phyloP scores from a whole-genome alignment of 2,113 vertebrate genomes.

The Hylia prasina region DNA sequence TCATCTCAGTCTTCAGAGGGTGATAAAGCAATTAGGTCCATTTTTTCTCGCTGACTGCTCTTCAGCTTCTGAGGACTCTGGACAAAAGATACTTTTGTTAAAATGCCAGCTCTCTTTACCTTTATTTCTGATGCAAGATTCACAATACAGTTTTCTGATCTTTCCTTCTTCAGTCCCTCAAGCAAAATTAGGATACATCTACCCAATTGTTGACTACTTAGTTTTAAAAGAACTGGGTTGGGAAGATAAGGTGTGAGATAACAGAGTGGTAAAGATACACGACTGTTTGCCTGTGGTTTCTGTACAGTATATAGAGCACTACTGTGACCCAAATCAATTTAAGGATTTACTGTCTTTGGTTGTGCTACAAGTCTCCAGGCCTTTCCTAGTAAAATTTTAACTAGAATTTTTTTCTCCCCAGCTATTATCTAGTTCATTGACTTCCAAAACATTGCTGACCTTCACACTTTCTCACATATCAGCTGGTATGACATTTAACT shows the following conservation, averaged over 20 bases:
- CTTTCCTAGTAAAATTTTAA: background rate
- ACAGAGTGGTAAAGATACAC: background rate
- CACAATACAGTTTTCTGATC: background rate
- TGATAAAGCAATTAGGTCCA: background rate
- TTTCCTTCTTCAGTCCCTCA: background rate
- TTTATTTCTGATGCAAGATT: background rate
- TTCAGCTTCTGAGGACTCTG: background rate
- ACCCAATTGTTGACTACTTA: background rate
- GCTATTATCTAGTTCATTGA: background rate
- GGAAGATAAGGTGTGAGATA: background rate
- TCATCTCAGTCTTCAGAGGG: background rate
- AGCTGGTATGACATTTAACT: background rate
- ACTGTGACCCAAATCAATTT: fast-evolving
- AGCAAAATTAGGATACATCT: background rate
- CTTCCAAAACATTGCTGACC: background rate
- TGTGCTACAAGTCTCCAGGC: background rate
- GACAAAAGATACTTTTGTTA: background rate
- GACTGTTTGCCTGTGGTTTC: background rate
- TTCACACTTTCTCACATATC: background rate
- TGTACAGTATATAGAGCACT: background rate
- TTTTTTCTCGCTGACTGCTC: background rate
- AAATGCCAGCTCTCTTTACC: background rate
- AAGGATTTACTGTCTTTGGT: background rate
- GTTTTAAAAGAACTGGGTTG: background rate
- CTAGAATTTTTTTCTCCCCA: background rate